Conservation (phyloP, 1,140 invertebrate species). For the Drosophila micromelanica region DNA sequence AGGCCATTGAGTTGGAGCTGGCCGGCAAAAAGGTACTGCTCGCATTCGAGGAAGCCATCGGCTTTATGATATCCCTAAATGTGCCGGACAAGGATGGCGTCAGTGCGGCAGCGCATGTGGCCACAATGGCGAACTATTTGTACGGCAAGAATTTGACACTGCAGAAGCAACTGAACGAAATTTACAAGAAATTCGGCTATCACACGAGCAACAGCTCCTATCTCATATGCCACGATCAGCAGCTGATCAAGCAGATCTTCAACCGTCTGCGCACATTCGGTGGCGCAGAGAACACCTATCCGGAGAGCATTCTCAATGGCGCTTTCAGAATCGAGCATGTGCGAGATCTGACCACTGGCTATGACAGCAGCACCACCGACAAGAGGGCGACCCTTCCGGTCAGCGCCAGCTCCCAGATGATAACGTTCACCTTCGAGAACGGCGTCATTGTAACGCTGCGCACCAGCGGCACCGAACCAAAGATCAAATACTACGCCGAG, state of each 20-base stretch:
- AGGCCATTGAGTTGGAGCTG: constrained; percentile 89
- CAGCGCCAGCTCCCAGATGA: constrained; percentile 94
- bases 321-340: constrained; percentile 90
- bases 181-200: constrained; percentile 94
- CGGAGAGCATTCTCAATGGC: constrained; percentile 88
- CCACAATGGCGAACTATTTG: constrained; percentile 92
- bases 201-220: constrained; percentile 95
- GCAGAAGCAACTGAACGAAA: constrained; percentile 90
- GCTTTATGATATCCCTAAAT: constrained; percentile 95
- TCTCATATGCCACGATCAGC: constrained; percentile 92
- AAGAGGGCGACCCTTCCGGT: constrained; percentile 91
- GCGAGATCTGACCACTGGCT: constrained; percentile 95
- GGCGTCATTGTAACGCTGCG: constrained; percentile 89
- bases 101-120: constrained; percentile 91
- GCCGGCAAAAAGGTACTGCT: constrained; percentile 92
- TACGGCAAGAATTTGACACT: constrained; percentile 87
- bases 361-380: constrained; percentile 90
- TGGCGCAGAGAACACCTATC: constrained; percentile 87
- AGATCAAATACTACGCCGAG: constrained; percentile 99
- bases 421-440: constrained; percentile 97
- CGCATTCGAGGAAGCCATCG: constrained; percentile 97
- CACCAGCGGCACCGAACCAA: constrained; percentile 99
- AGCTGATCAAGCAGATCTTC: constrained; percentile 91
- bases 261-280: constrained; percentile 89
- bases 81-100: constrained; percentile 99